These are phyloP conservation scores for Sepiola atlantica DNA, from an alignment of 2,888 invertebrate species.

Conservation along the genomic window DNA sequence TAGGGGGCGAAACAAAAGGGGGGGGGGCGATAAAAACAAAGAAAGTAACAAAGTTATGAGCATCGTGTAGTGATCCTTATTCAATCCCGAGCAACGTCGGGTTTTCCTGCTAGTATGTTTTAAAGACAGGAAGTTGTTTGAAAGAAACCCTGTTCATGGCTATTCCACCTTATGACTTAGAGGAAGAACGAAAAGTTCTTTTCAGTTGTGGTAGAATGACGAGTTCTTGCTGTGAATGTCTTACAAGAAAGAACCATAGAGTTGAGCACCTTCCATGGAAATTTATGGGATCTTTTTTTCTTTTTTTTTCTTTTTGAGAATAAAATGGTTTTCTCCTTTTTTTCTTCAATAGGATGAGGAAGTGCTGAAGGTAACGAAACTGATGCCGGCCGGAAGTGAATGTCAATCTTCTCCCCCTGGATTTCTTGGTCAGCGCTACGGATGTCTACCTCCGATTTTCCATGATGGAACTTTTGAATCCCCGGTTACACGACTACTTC, in stretches of 20 bases:
- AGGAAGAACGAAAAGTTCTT: too few relatives aligned
- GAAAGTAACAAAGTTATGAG: too few relatives aligned
- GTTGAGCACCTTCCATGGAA: not conserved
- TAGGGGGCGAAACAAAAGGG: too few relatives aligned
- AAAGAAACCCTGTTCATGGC: too few relatives aligned
- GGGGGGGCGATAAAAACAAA: too few relatives aligned
- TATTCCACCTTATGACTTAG: too few relatives aligned
- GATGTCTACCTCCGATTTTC: conserved; percentile 33
- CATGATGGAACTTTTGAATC: not conserved
- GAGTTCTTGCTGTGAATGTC: not conserved
- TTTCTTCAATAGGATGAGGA: conserved; percentile 46
- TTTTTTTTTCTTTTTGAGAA: not conserved
- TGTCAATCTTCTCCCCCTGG: conserved; percentile 55
- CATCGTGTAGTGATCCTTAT: too few relatives aligned
- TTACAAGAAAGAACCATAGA: too few relatives aligned
- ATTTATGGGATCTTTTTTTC: not conserved
- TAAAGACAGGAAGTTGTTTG: too few relatives aligned
- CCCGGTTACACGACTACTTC: not conserved
- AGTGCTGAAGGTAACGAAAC: conserved; percentile 59
- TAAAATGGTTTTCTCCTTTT: not conserved
- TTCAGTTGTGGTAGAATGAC: not conserved
- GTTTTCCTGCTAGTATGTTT: too few relatives aligned
- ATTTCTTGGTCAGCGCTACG: not conserved
- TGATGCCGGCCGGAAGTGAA: conserved; percentile 55
- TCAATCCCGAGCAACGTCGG: too few relatives aligned